phyloP scores from a whole-genome alignment of 1,140 invertebrate genomes.

The Kradibia gibbosae region DNA sequence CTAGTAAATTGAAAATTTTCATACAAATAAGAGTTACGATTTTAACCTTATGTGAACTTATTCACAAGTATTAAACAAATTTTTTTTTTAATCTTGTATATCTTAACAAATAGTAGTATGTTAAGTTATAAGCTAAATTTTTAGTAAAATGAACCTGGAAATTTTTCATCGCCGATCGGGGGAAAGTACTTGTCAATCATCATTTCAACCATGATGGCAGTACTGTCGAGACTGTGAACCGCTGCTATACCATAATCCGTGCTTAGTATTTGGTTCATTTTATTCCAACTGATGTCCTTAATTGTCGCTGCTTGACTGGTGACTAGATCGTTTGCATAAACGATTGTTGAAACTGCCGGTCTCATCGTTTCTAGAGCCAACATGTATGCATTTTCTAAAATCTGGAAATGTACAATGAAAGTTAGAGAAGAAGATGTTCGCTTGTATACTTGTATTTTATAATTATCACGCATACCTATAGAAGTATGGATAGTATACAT shows the following conservation, averaged over 20 bases:
- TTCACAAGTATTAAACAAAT: too few relatives aligned
- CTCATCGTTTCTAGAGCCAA: slow-evolving; percentile 70
- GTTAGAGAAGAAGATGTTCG: too few relatives aligned
- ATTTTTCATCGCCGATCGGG: slow-evolving; percentile 70
- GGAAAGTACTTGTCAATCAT: slow-evolving; percentile 80
- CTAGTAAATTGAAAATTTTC: too few relatives aligned
- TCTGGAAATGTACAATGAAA: slow-evolving; percentile 58
- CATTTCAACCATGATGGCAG: slow-evolving; percentile 76
- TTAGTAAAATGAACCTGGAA: slow-evolving; percentile 63
- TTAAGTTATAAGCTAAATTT: neutral
- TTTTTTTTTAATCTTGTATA: too few relatives aligned
- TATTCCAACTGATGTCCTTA: slow-evolving; percentile 79
- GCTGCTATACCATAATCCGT: slow-evolving; percentile 79
- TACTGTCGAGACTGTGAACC: slow-evolving; percentile 76
- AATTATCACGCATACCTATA: too few relatives aligned
- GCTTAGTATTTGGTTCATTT: slow-evolving; percentile 79
- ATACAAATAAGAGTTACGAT: too few relatives aligned
- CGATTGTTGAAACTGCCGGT: slow-evolving; percentile 66
- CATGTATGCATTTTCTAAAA: slow-evolving; percentile 67
- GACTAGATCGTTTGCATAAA: slow-evolving; percentile 61
- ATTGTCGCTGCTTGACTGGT: slow-evolving; percentile 76
- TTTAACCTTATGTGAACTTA: too few relatives aligned
- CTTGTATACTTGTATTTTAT: too few relatives aligned
- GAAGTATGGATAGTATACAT: too few relatives aligned
- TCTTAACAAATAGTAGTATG: too few relatives aligned